Evolutionary conservation across 2,888 invertebrate genomes (phyloP), one percentile per base, ranked within the genome.

Genomic region (Mamestra brassicae): DNA sequence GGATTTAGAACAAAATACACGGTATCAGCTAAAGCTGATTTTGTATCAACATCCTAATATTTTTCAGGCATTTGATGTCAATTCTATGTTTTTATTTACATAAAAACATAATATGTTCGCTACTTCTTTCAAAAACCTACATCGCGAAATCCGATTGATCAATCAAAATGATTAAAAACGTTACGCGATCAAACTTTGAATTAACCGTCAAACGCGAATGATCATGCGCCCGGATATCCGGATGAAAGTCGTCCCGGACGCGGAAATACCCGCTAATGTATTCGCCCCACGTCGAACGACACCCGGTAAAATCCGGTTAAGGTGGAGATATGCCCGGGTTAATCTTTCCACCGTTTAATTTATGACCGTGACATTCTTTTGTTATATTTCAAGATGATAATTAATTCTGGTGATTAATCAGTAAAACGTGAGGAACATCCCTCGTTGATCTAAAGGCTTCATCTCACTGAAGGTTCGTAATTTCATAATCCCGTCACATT

Each of bases 311-410:
- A 95, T 92, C 95, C 94, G 93, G 93, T 93, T 93, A 93, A 95
- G 94, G 94, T 94, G 93, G 90, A 95, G 94, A 95, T 95, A 94
- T 93, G 93, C 93, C 92, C 92, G 90, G 93, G 94, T 94, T 95
- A 95, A 95, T 95, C 94, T 94, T 90, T 88, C 87, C 84, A 88
- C 89, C 85, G 89, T 94, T 93, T 95, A 95, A 95, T 95, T 95
- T 95, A 95, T 92, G 89, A 89, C 89, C 90, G 89, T 89, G 88
- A 88, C 89, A 91, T 90, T 91, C 86, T 89, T 90, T 90, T 89
- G 85, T 87, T 90, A 89, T 80, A 89, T 89, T 89, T 87, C 80
- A 64, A 85, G 84, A 85, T 85, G 83, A 81, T 86, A 86, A 84
- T 89, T 89, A 89, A 91, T 88, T 85, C 85, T 65, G 82, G 83